Base-by-base conservation (phyloP, 2,113 vertebrate genomes). In the Panthera uncia region DNA sequence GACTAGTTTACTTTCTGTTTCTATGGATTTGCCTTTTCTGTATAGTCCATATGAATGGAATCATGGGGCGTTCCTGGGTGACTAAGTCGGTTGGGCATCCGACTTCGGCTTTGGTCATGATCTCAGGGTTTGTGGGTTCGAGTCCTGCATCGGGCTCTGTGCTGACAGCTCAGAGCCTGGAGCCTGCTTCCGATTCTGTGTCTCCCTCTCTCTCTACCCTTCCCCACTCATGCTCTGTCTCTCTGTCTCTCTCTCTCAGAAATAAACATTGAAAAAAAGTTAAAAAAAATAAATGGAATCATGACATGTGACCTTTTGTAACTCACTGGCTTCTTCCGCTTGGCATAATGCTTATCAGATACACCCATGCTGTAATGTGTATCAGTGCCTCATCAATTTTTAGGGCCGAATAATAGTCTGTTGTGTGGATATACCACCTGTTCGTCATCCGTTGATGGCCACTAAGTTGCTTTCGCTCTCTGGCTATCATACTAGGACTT, bases 331-430 rank as follows among this genome's bases (percentile, higher is more conserved):
- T 79, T 81, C 41, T 61, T 52, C 48, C 41, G 7, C 25, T 25
- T 21, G 41, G 19, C 36, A 4, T 15, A n/a, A 21, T 57, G 55
- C 36, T 91, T 66, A 50, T 11, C 52, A 23, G 13, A 3, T 50
- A 33, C 23, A 45, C 2, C 7, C 23, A 1, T 21, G 27, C 6
- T 25, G 1, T 3, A 55, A 6, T 19, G 18, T 25, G 0, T 5
- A 11, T 90, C 4, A 50, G 0, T 2, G 50, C 15, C 71, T 89
- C 45, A 33, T 57, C 57, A 13, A 14, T 86, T 61, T 85, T 89
- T 11, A 52, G 63, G 25, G 36, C 18, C 25, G 16, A 92, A 36
- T 86, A 69, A 71, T 65, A 41, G 73, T 79, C 45, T 33, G 11
- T 10, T 5, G 4, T 68, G 21, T 74, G 76, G 41, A 50, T 52